phyloP scores from a whole-genome alignment of 2,888 invertebrate species.

The Halictus ligatus region DNA sequence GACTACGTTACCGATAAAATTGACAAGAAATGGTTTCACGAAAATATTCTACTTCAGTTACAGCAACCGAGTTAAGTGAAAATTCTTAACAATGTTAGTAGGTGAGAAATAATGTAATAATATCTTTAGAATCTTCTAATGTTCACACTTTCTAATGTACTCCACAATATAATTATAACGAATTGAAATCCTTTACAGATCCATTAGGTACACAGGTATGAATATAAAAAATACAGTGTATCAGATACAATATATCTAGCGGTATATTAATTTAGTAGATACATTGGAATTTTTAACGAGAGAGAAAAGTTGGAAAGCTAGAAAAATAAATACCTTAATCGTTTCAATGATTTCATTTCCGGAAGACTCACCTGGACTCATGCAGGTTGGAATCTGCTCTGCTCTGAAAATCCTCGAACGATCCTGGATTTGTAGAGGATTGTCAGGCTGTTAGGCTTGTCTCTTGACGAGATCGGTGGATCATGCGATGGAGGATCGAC shows the following conservation, averaged over 20 bases:
- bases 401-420: neutral
- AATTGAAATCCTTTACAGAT: too few relatives aligned
- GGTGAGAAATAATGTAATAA: too few relatives aligned
- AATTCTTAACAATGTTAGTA: too few relatives aligned
- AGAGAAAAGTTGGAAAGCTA: neutral
- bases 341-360: neutral
- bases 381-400: neutral
- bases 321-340: neutral
- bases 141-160: too few relatives aligned
- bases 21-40: too few relatives aligned
- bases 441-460: neutral
- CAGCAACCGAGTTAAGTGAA: too few relatives aligned
- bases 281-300: too few relatives aligned
- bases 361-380: slow-evolving; percentile 14
- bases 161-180: too few relatives aligned
- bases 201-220: too few relatives aligned
- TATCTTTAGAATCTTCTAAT: too few relatives aligned
- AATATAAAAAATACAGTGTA: neutral
- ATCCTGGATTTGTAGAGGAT: neutral
- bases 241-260: neutral
- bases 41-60: too few relatives aligned
- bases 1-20: too few relatives aligned
- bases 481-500: neutral
- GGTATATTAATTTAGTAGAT: neutral
- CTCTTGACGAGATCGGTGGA: neutral